Base-by-base conservation (phyloP, 2,113 vertebrate species). In the Gila orcuttii region DNA sequence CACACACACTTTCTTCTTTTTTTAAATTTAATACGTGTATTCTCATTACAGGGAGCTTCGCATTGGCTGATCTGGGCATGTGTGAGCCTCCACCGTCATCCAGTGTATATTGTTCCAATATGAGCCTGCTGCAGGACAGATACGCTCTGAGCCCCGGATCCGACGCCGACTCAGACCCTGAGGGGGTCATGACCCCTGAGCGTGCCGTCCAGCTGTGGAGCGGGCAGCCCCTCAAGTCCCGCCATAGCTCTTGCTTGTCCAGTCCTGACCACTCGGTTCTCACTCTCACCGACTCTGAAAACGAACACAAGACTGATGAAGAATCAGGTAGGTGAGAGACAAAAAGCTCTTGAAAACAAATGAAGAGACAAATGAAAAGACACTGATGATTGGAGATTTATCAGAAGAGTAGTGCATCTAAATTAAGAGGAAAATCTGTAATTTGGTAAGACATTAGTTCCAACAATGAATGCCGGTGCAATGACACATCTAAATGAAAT, bases 201-300 rank as follows among this genome's bases (percentile, higher is more conserved):
- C 95, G 94, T 0, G 96, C 96, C 89, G 96, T 97, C 92, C 86
- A 96, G 39, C 92, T 97, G 39, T 97, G 96, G 96, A 95, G 95
- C 3, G 89, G 96, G 6, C 87, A 85, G 84, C 94, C 94, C 25
- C 92, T 96, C 79, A 97, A 96, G 79, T 97, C 96, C 87, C 92
- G 94, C 77, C 92, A 95, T 62, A 97, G 96, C 78, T 97, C 96
- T 0, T 95, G 96, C 11, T 94, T 96, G 10, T 97, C 96, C 23
- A 97, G 96, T 86, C 95, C 96, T 0, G 96, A 97, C 85, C 97
- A 97, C 90, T 97, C 96, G 0, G 96, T 96, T 0, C 95, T 97
- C 69, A 97, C 96, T 0, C 93, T 97, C 74, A 97, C 96, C 1
- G 96, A 97, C 90, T 97, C 96, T 2, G 96, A 97, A 91, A 96